These are phyloP conservation scores for Hyposoter didymator DNA, from an alignment of 2,888 invertebrate genomes.

Conservation along the genomic window DNA sequence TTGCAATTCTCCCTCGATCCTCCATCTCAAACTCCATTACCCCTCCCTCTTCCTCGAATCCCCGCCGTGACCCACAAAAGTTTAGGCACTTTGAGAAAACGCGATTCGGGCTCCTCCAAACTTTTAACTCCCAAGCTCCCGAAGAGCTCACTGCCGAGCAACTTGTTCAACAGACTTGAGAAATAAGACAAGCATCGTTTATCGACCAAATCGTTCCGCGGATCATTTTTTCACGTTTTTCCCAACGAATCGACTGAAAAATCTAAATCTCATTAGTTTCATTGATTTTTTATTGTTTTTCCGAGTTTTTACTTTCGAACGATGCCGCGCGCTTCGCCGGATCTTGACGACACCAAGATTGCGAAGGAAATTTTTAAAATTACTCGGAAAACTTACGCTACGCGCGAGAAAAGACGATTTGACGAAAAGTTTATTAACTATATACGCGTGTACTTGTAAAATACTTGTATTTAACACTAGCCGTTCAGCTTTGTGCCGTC, in stretches of 20 bases:
- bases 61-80: constrained; percentile 59
- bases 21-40: not conserved
- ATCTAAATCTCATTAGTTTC: not conserved
- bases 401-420: constrained; percentile 23
- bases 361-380: not conserved
- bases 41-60: not conserved
- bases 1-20: constrained; percentile 3
- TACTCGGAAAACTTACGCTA: not conserved
- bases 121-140: constrained; percentile 19
- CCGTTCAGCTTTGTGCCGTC: constrained; percentile 83
- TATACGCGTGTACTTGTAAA: constrained; percentile 79
- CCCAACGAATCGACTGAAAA: not conserved
- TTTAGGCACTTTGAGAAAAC: constrained; percentile 37
- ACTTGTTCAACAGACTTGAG: constrained; percentile 10
- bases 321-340: not conserved
- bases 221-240: not conserved
- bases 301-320: not conserved
- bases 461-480: constrained; percentile 82
- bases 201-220: not conserved
- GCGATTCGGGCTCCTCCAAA: constrained; percentile 21
- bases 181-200: not conserved
- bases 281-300: not conserved
- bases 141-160: not conserved
- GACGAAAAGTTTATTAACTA: constrained; percentile 58
- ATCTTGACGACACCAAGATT: not conserved